Base-by-base conservation (phyloP, 2,113 vertebrate genomes). In the Leiothrix lutea region DNA sequence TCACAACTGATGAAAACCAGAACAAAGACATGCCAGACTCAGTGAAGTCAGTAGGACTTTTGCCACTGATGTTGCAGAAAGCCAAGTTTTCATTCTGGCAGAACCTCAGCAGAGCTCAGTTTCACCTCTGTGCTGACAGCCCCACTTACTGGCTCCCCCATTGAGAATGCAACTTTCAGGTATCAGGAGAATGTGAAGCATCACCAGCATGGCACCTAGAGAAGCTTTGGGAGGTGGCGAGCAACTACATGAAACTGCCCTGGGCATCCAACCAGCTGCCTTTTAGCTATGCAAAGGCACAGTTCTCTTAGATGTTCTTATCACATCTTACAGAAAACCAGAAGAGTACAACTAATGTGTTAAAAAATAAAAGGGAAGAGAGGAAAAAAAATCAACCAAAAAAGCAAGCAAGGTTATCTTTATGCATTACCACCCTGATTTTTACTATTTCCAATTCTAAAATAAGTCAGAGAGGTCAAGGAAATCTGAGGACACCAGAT, bases 401-500 rank as follows among this genome's bases (percentile, higher is more conserved):
- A 88, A 93, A 72, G 20, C 14, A 95, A 89, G 14, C 25, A 86
- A 82, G 26, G 11, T 18, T 70, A 35, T 79, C 53, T 83, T 86
- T 19, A 35, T 33, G 19, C 29, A 45, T 73, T 72, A 54, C 36
- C 79, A 70, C 45, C 25, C 20, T 2, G 5, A 36, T 36, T 54
- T 70, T 11, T 84, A 74, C 31, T 57, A 79, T 65, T 92, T 95
- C 77, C 22, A 6, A 85, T 53, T 91, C 84, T 80, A 82, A 82
- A 89, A 79, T 81, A 25, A 8, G 53, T 75, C 40, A 57, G 77
- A 81, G 69, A 69, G 18, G 29, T 79, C 86, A 87, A 92, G 86
- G 80, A 95, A 96, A 94, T 40, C 60, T 75, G 91, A 96, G 44
- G 92, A 91, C 4, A 4, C 45, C 74, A 92, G 80, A 92, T 77